Evolutionary conservation across 2,113 vertebrate species (phyloP).

Genomic region (Hemichromis elongatus): DNA sequence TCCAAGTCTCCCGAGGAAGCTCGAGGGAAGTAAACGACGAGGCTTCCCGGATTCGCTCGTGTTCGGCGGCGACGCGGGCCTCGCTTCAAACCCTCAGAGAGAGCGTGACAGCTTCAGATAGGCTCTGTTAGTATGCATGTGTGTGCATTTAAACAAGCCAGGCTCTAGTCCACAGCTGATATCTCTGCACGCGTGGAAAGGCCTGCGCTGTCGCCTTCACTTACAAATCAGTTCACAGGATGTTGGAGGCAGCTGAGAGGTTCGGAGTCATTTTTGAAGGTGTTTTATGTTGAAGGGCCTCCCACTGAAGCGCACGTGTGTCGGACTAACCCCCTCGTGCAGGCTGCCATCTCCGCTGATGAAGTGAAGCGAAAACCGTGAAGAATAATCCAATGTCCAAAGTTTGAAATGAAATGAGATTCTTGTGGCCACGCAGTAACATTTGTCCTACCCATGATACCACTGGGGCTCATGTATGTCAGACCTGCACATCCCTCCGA

Average conservation of each 20-base stretch:
- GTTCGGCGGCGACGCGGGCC: not conserved
- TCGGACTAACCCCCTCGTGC: not conserved
- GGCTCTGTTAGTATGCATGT: not conserved
- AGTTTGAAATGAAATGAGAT: not conserved
- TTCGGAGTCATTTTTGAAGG: not conserved
- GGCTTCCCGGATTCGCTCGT: not conserved
- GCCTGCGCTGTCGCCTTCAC: not conserved
- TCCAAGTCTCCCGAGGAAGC: slow-evolving; percentile 4
- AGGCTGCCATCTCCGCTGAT: not conserved
- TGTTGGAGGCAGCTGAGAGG: not conserved
- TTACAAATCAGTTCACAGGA: not conserved
- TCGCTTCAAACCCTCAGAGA: slow-evolving; percentile 4
- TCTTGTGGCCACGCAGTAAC: not conserved
- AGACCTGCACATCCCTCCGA: not conserved
- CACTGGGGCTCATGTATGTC: not conserved
- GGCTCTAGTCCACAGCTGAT: not conserved
- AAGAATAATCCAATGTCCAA: not conserved
- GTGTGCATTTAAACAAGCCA: not conserved
- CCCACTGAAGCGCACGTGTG: not conserved
- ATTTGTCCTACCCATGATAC: not conserved
- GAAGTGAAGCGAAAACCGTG: not conserved
- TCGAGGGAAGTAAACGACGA: not conserved
- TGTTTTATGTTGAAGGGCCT: not conserved
- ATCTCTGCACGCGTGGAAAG: not conserved
- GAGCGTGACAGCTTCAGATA: slow-evolving; percentile 12